phyloP scores from a whole-genome alignment of 2,797 vertebrate genomes.

The Spatula versicolor region DNA sequence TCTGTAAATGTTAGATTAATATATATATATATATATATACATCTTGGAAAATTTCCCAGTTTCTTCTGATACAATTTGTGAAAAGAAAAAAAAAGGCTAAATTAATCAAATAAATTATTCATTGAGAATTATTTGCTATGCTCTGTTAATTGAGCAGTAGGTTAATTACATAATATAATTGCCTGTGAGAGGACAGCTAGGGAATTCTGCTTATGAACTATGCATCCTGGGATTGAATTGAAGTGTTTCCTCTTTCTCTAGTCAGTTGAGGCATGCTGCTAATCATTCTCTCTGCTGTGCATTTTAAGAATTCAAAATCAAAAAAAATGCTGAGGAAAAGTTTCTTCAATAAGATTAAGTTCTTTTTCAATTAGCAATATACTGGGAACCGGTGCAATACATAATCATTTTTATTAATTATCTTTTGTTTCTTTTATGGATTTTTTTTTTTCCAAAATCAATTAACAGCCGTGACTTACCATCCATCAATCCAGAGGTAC shows the following conservation, averaged over 20 bases:
- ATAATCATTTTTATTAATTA: background rate
- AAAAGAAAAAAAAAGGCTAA: background rate
- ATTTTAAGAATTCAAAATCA: background rate
- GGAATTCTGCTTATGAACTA: background rate
- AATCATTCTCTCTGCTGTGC: background rate
- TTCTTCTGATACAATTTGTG: background rate
- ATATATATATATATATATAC: background rate
- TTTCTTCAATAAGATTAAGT: background rate
- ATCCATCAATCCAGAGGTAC: background rate
- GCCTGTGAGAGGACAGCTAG: background rate
- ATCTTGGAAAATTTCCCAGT: background rate
- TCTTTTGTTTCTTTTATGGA: background rate
- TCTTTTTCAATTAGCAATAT: background rate
- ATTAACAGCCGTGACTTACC: background rate
- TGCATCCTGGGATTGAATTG: background rate
- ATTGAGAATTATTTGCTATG: conserved; percentile 6
- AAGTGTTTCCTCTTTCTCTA: background rate
- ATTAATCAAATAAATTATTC: background rate
- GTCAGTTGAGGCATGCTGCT: background rate
- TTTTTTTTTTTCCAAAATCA: background rate
- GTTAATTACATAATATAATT: conserved; percentile 35
- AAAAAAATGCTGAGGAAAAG: background rate
- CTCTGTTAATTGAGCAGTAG: conserved; percentile 18
- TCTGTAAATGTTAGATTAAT: background rate
- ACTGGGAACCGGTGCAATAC: background rate